phyloP scores from a whole-genome alignment of 2,888 invertebrate species.

The Steinernema carpocapsae region DNA sequence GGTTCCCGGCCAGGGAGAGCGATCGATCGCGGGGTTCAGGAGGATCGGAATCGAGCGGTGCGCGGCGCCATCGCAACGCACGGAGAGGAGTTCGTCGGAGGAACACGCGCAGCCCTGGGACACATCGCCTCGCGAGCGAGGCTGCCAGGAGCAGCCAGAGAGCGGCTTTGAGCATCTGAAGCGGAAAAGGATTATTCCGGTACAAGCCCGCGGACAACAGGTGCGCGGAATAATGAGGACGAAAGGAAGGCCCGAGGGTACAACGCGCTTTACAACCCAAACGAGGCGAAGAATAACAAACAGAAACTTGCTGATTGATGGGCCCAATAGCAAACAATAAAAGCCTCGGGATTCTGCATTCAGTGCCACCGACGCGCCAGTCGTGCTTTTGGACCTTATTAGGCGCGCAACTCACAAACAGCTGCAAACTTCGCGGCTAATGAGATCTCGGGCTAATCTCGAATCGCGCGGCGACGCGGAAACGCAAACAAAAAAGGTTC shows the following conservation, averaged over 20 bases:
- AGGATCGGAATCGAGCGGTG: constrained; percentile 40
- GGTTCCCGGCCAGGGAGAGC: constrained; percentile 40
- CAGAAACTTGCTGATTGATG: background rate
- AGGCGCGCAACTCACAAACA: background rate
- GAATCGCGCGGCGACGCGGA: background rate
- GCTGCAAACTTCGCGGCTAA: constrained; percentile 23
- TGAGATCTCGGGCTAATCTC: background rate
- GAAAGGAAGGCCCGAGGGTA: background rate
- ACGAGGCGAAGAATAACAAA: constrained; percentile 9
- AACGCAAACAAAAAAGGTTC: background rate
- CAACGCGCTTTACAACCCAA: background rate
- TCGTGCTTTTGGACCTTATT: background rate
- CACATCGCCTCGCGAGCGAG: constrained; percentile 35
- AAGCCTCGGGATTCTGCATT: background rate
- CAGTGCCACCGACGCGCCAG: background rate
- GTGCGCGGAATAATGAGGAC: background rate
- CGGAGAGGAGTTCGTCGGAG: constrained; percentile 24
- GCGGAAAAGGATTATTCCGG: background rate
- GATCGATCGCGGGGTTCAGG: constrained; percentile 41
- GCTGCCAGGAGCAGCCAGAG: background rate
- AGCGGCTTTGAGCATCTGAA: constrained; percentile 3
- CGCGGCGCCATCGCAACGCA: constrained; percentile 39
- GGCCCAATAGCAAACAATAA: background rate
- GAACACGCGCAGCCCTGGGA: constrained; percentile 41
- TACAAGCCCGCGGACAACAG: constrained; percentile 7